Percentiles rank a stretch among this genome's conserved stretches.
Conservation (phyloP, 1,140 invertebrate genomes). For the Heliconius eleuchia region DNA sequence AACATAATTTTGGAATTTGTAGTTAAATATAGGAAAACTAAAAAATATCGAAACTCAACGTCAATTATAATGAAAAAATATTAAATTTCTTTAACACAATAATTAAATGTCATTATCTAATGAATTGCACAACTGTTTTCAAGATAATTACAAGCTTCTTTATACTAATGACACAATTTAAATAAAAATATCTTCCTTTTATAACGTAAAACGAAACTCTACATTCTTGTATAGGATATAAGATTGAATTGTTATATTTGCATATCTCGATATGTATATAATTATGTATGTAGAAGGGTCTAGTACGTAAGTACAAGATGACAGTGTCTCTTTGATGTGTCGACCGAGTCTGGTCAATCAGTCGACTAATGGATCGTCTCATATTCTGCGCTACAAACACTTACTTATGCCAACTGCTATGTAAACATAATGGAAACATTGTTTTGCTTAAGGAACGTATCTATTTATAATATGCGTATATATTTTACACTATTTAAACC, state of each 20-base stretch:
- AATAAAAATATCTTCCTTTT: neutral
- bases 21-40: neutral
- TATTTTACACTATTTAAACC: too few relatives aligned
- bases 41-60: neutral
- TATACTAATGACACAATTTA: neutral
- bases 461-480: too few relatives aligned
- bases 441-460: neutral
- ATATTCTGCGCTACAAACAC: conserved; percentile 6
- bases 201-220: neutral
- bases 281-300: neutral
- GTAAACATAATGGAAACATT: neutral
- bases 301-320: conserved; percentile 13
- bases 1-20: neutral
- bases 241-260: neutral
- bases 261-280: neutral
- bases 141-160: neutral
- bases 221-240: neutral
- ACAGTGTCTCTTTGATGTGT: conserved; percentile 37
- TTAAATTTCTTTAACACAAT: neutral
- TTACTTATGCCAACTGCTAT: neutral
- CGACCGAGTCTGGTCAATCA: conserved; percentile 20
- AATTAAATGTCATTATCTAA: neutral
- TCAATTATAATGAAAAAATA: neutral
- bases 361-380: conserved; percentile 12
- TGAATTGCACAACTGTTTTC: neutral